Base-by-base conservation (phyloP, 2,797 vertebrate species). In the Lycodopsis pacificus region DNA sequence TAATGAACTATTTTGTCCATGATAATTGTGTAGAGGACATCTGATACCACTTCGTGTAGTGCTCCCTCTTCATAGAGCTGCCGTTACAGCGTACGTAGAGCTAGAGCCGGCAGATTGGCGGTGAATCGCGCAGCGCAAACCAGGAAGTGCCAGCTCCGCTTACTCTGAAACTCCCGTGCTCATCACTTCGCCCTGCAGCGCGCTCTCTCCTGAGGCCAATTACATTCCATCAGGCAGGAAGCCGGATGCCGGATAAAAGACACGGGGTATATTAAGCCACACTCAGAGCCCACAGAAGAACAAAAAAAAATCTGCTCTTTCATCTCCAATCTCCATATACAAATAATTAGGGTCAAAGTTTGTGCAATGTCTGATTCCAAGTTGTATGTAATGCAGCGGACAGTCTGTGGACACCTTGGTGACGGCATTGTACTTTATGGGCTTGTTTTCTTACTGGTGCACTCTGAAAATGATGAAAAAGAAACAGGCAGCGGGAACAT, bases 221-320 rank as follows among this genome's bases (percentile, higher is more conserved):
- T 93, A 93, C 89, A 70, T 92, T 91, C 88, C 89, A 90, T 93
- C 90, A 93, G 86, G 73, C 91, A 90, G 90, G 91, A 92, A 90
- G 84, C 89, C 78, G 88, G 90, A 92, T 91, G 81, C 84, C 13
- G 84, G 89, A 89, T 91, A 88, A 89, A 91, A 91, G 89, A 90
- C 85, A 83, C 57, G 71, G 49, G 80, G 83, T 87, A 89, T 87
- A 90, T 92, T 90, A 89, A 91, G 86, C 84, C 80, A 80, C 88
- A 83, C 80, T 85, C 73, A 36, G 61, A 82, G 77, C 77, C 51
- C 77, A 51, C 56, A 73, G 78, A 86, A 75, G 6, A 32, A 82
- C 0, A 11, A n/a, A 53, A 25, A n/a, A 49, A 82, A 61, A 85
- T 66, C 70, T 40, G 64, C 77, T 87, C 69, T 86, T 83, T n/a